phyloP scores from a whole-genome alignment of 2,113 vertebrate species.

The Phylloscopus trochiloides region DNA sequence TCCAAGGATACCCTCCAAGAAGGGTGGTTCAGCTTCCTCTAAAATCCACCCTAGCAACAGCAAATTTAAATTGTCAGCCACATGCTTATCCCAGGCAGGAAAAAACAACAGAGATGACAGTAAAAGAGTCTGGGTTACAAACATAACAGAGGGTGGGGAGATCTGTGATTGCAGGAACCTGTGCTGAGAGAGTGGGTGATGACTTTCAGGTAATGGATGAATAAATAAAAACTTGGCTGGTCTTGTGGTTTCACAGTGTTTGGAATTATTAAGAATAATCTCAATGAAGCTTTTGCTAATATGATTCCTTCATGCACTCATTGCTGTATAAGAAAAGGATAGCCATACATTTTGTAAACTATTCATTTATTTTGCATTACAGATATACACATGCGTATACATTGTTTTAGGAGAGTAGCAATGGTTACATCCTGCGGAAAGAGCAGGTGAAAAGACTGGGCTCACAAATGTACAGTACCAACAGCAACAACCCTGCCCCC shows the following conservation, averaged over 20 bases:
- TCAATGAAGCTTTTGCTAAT: neutral
- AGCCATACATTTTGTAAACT: neutral
- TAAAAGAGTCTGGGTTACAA: neutral
- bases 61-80: neutral
- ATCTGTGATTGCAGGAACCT: neutral
- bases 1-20: neutral
- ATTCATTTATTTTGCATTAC: neutral
- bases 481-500: neutral
- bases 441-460: neutral
- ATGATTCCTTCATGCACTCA: neutral
- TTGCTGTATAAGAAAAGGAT: neutral
- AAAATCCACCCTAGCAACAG: neutral
- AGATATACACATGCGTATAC: rapidly evolving
- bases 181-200: neutral
- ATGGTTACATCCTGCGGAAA: neutral
- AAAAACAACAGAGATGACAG: neutral
- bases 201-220: neutral
- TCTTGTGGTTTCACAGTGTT: neutral
- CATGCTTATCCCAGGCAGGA: neutral
- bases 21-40: neutral
- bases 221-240: neutral
- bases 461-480: neutral
- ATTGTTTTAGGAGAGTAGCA: neutral
- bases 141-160: neutral
- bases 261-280: neutral